These are phyloP conservation scores for Atlantisia rogersi DNA, from an alignment of 2,113 vertebrate species.

Conservation along the genomic window DNA sequence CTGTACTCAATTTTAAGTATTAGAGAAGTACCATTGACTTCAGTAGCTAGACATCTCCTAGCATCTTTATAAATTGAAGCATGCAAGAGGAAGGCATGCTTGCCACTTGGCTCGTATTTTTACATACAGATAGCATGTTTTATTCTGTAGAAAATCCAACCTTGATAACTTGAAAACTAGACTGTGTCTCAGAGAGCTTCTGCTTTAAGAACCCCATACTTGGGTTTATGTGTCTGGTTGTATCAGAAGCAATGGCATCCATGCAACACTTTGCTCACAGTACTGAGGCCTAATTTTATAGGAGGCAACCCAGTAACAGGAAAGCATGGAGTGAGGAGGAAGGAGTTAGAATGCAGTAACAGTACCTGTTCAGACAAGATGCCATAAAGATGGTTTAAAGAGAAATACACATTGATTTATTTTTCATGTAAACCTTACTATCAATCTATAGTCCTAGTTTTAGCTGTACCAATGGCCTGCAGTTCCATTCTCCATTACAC, in stretches of 20 bases:
- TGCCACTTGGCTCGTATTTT: not conserved
- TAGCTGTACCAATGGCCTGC: not conserved
- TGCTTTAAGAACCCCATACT: not conserved
- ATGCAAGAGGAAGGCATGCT: not conserved
- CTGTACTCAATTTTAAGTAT: not conserved
- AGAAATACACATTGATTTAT: not conserved
- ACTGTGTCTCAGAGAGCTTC: not conserved
- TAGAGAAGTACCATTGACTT: not conserved
- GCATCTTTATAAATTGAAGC: not conserved
- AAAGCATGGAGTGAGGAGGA: not conserved
- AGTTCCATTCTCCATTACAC: not conserved
- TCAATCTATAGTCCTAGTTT: not conserved
- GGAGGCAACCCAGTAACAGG: not conserved
- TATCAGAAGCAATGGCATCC: not conserved
- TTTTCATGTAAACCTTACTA: not conserved
- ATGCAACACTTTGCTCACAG: rapidly evolving
- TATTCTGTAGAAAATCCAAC: not conserved
- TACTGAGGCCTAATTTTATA: not conserved
- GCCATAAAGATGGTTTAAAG: not conserved
- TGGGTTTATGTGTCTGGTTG: not conserved
- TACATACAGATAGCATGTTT: not conserved
- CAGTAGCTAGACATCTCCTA: not conserved
- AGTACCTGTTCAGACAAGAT: not conserved
- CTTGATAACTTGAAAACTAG: not conserved
- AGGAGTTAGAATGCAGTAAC: too few relatives aligned